Percentiles rank a stretch among this genome's conserved stretches.
phyloP scores from a whole-genome alignment of 2,113 vertebrate species.

The Melanocharis versteri region DNA sequence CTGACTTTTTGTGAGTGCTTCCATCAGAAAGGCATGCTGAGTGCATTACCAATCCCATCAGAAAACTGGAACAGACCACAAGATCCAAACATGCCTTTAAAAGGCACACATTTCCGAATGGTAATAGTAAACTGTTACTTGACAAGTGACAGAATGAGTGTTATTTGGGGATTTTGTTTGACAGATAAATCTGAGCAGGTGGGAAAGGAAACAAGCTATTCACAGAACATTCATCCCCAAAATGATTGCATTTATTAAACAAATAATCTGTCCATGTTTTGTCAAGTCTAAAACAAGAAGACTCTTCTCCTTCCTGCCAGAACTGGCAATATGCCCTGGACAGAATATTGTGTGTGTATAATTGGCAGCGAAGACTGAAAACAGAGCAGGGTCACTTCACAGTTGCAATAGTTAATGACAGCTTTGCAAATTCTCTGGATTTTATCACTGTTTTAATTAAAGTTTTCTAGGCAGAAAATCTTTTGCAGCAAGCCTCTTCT shows the following conservation, averaged over 20 bases:
- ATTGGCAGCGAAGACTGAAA: neutral
- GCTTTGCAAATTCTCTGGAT: neutral
- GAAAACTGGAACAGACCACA: neutral
- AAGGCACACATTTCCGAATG: neutral
- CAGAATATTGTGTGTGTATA: neutral
- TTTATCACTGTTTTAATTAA: neutral
- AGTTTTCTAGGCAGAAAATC: neutral
- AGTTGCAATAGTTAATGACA: neutral
- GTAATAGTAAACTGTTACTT: neutral
- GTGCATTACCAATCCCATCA: neutral
- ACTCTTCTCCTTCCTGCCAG: neutral
- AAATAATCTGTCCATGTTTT: neutral
- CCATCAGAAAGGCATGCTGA: neutral
- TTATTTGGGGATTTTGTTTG: neutral
- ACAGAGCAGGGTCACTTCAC: neutral
- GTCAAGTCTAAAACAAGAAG: slow-evolving; percentile 12
- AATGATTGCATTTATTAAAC: neutral
- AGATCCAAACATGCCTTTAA: neutral
- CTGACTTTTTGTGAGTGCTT: neutral
- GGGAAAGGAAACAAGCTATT: slow-evolving; percentile 13
- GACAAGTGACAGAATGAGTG: neutral
- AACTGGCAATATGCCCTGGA: neutral
- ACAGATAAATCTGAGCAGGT: neutral
- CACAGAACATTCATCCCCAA: neutral
- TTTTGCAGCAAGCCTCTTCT: neutral